Evolutionary conservation across 2,797 vertebrate species (phyloP), one percentile per base, ranked within the genome.

Genomic region (Lithobates sylvaticus): DNA sequence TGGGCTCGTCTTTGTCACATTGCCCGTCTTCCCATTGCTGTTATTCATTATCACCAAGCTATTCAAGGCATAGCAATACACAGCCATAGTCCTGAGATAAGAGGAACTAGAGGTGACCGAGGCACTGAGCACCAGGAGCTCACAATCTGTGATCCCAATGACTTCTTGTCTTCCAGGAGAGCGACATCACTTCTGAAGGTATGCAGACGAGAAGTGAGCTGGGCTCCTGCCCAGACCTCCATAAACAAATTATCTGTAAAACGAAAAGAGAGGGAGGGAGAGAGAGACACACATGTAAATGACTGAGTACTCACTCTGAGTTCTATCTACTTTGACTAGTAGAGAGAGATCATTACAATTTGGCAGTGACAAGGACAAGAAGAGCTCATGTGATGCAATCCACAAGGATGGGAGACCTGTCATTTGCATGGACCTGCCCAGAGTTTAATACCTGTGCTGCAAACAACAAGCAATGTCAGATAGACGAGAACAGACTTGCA

Each of bases 11-110:
- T 92, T 90, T 87, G 94, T 91, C 88, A 90, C 89, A 61, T 58
- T 75, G 34, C 87, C 83, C 67, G 92, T 92, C 75, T 92, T 93
- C 90, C 91, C 90, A 90, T 95, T 93, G 74, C 93, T 94, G 91
- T 94, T 93, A 92, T 95, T 96, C 96, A 96, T 97, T 88, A 94
- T 93, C 91, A 95, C 94, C 90, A 96, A 92, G 92, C 93, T 96
- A 91, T 95, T 96, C 90, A 96, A 91, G 23, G 96, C 95, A 92
- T 95, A 97, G 93, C 93, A 95, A 90, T 92, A 95, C 92, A 95
- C 92, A 88, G 96, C 96, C 96, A 97, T 97, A 96, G 93, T 96
- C 94, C 88, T 91, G 90, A 93, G 92, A 91, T 89, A 88, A 90
- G 47, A 88, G 89, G 90, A 91, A 83, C 85, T 83, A 32, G 12